Conservation (phyloP, 2,797 vertebrate species). For the Falco rusticolus region DNA sequence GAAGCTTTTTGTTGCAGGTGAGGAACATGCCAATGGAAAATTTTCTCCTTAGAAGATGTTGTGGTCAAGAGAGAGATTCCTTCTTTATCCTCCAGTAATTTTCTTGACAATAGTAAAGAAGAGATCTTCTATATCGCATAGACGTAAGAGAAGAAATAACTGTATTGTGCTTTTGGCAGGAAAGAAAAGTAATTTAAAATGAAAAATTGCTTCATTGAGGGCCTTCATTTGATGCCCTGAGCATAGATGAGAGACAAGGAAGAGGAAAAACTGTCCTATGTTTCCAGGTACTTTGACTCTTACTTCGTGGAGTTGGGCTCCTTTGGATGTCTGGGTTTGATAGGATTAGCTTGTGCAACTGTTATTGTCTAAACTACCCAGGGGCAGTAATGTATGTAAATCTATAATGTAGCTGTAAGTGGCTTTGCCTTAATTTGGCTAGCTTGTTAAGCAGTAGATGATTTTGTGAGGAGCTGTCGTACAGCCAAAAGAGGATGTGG, state of each 20-base stretch:
- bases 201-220: constrained; percentile 59
- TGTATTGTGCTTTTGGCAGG: constrained; percentile 57
- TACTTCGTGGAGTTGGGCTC: constrained; percentile 29
- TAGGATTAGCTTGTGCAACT: not conserved
- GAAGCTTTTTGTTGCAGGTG: constrained; percentile 61
- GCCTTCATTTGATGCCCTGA: constrained; percentile 59
- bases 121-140: not conserved
- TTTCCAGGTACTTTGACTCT: constrained; percentile 63
- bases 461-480: constrained; percentile 12
- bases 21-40: constrained; percentile 26
- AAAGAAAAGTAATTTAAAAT: constrained; percentile 63
- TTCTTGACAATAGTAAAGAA: not conserved
- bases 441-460: not conserved
- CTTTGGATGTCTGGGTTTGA: constrained; percentile 43
- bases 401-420: not conserved
- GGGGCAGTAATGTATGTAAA: not conserved
- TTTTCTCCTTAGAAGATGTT: constrained; percentile 36
- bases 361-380: not conserved
- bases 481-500: constrained; percentile 59
- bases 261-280: constrained; percentile 57
- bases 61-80: constrained; percentile 2
- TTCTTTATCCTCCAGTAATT: constrained; percentile 16
- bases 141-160: constrained; percentile 53
- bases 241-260: constrained; percentile 57
- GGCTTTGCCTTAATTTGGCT: not conserved